Evolutionary conservation across 2,113 vertebrate species (phyloP), one percentile per base, ranked within the genome.

Genomic region (Copsychus sechellarum): DNA sequence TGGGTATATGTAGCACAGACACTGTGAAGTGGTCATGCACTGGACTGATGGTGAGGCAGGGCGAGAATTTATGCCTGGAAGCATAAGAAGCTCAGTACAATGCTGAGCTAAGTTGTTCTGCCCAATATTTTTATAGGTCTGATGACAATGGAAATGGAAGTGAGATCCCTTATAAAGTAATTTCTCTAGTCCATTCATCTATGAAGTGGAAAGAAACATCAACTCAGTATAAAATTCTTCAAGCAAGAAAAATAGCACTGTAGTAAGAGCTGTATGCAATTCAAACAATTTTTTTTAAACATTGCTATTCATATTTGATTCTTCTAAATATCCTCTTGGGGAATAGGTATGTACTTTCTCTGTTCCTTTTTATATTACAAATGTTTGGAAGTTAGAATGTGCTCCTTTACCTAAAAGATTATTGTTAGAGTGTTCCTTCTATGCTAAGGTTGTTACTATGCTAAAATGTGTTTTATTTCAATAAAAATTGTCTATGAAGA

Each of bases 281-380:
- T 69, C 5, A 18, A 36, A 12, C 5, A 48, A 56, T 29, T 0
- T 0, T 2, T 3, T 12, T 54, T 4, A 19, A 31, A 10, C 36
- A 36, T 40, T 8, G 3, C 64, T 69, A 11, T 13, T 28, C 0
- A 0, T 47, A 13, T 11, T 47, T 15, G 5, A 19, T 60, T 51
- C 29, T 61, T 22, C 36, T 72, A 65, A 86, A 54, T 50, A 65
- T 42, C 33, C 38, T 89, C 22, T 45, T 29, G 14, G n/a, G 25
- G 8, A 81, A 43, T 2, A 66, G 11, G 4, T 22, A 17, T 25
- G 10, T 14, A 7, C 33, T 88, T 91, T 58, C 42, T 76, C 38
- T 65, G 15, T 42, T 81, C 73, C 19, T 13, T 83, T 73, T 58
- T 6, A 18, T 16, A 8, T 29, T 72, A 45, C 20, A 21, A 16